Evolutionary conservation across 2,113 vertebrate genomes (phyloP), one percentile per base, ranked within the genome.

Genomic region (Cathartes aura): DNA sequence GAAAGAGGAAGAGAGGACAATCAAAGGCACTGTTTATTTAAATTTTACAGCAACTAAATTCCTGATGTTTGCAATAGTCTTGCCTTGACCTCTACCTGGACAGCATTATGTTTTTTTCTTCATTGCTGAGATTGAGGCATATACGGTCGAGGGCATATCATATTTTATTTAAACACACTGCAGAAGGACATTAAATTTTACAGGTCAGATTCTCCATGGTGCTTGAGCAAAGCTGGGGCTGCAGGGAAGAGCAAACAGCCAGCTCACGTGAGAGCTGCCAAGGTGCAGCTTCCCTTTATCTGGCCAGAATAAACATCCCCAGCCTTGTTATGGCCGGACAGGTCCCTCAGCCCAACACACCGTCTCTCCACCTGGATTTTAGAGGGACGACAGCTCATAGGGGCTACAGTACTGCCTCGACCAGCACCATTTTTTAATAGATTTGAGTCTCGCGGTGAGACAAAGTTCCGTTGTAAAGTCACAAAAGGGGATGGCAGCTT

Each of bases 131-230:
- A 93, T 43, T 5, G 4, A 83, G 42, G 22, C 53, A 70, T 32
- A 82, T 29, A 58, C 0, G 2, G 55, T 73, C 7, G 13, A 89
- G 27, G 32, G 55, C 20, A 30, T 42, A 90, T 45, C 53, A 76
- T 81, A 78, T 83, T 96, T 93, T 90, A 93, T 82, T 97, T 87
- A 95, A 94, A 76, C 50, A 87, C 15, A 67, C 18, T 62, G n/a
- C 75, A 90, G 53, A 86, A 94, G 42, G 50, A 90, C 82, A 94
- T 71, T 19, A 76, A 36, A 62, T 93, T 81, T 94, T 59, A 90
- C 72, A 63, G 75, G 59, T 86, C 63, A 90, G 50, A 66, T 76
- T 75, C 58, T 82, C 53, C 45, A 50, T 24, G 79, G 42, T 62
- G 32, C 67, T 48, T 76, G 67, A 78, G 59, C 38, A 71, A 90